Evolutionary conservation across 1,140 invertebrate genomes (phyloP), one percentile per base, ranked within the genome.

Genomic region (Eueides isabella): DNA sequence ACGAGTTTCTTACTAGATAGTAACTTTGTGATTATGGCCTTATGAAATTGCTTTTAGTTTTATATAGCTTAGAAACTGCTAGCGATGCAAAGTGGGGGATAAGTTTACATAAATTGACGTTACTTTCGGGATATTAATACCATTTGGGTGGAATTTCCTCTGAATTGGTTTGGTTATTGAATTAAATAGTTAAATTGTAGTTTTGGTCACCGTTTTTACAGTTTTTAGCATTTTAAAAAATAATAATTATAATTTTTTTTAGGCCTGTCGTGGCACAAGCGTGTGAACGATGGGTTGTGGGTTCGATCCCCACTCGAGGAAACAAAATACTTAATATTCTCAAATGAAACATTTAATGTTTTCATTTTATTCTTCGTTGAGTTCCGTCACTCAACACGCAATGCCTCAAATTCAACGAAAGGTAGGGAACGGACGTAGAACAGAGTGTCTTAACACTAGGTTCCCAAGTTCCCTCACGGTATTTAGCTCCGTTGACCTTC

Each of bases 31-130:
- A 78, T 75, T 78, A 75, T 75, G 71, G 73, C 71, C 71, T 75
- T 75, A 75, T 71, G 74, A 79, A 79, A 79, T 79, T 79, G 74
- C 74, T 75, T 79, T 69, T 75, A 75, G 73, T 79, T 79, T 75
- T 75, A 75, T 79, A 65, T 73, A 79, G 72, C 68, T 74, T 69
- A 74, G 67, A 65, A 74, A 74, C 67, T 74, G 67, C 67, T 65
- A 65, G 72, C 67, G 66, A 48, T 69, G 72, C 72, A 74, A 67
- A 74, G 66, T 68, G 72, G 66, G 30, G 44, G 48, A 7, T 68
- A 74, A 74, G 48, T 74, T 74, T 74, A 69, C 72, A 65, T 74
- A 69, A 69, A 74, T 74, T 74, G 72, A 69, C 16, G 66, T 38
- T 63, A 44, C 65, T 74, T 64, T 73, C 61, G 38, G 61, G 29